Percentiles rank a stretch among this genome's conserved stretches.
These are phyloP conservation scores for Drosophila mauritiana DNA, from an alignment of 1,140 invertebrate species.

Conservation along the genomic window DNA sequence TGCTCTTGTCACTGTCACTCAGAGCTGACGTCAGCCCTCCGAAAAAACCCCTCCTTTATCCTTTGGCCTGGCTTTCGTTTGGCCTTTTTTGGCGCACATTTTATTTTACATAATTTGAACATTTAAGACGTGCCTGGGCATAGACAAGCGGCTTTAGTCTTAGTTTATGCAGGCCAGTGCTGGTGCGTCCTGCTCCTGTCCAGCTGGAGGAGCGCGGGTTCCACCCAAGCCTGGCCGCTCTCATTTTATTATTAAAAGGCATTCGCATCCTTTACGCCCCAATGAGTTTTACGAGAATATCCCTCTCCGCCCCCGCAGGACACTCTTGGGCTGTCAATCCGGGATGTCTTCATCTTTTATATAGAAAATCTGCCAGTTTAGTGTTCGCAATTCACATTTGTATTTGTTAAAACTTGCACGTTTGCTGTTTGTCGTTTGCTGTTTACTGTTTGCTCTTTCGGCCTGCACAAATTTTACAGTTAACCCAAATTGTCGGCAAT, in stretches of 20 bases:
- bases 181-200: conserved; percentile 18
- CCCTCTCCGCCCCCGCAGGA: background rate
- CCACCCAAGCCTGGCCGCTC: conserved; percentile 14
- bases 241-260: conserved; percentile 73
- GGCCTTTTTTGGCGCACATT: conserved; percentile 60
- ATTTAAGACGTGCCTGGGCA: conserved; percentile 81
- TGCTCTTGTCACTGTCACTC: conserved; percentile 64
- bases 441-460: conserved; percentile 45
- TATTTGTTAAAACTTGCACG: conserved; percentile 80
- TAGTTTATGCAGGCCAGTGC: conserved; percentile 74
- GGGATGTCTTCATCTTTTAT: conserved; percentile 57
- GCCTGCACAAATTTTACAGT: conserved; percentile 70
- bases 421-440: conserved; percentile 65
- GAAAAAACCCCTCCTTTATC: background rate
- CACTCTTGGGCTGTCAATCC: conserved; percentile 34
- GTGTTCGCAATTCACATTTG: conserved; percentile 52
- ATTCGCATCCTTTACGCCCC: conserved; percentile 79
- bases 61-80: conserved; percentile 18
- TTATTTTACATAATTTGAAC: conserved; percentile 83
- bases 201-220: conserved; percentile 3
- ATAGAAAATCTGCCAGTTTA: conserved; percentile 32
- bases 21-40: conserved; percentile 73
- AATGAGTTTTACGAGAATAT: conserved; percentile 69
- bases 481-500: conserved; percentile 82
- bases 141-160: conserved; percentile 79